A percentile compares a stretch with the other conserved stretches of the same genome.
These are phyloP conservation scores for Phycodurus eques DNA, from an alignment of 2,113 vertebrate species.

Conservation along the genomic window DNA sequence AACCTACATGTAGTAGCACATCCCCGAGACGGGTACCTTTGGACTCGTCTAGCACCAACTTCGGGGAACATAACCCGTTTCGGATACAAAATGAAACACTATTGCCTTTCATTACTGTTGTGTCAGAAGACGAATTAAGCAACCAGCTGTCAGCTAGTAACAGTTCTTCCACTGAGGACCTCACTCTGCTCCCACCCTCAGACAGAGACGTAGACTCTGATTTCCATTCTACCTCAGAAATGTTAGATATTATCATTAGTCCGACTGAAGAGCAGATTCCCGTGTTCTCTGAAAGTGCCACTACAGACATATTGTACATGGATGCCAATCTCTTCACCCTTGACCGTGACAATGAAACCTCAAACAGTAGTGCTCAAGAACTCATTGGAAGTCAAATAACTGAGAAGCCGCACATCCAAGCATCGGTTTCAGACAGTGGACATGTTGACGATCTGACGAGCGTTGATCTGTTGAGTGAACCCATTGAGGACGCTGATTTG, in stretches of 20 bases:
- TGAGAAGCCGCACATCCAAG: conserved; percentile 37
- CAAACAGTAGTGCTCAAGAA: conserved; percentile 28
- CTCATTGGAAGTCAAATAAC: conserved; percentile 52
- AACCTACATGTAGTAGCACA: conserved; percentile 49
- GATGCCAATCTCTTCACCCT: conserved; percentile 72
- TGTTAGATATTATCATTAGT: conserved; percentile 44
- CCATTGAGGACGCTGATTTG: conserved; percentile 63
- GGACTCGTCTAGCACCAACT: conserved; percentile 49
- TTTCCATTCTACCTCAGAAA: conserved; percentile 63
- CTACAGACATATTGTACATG: conserved; percentile 55
- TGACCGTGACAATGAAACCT: conserved; percentile 51
- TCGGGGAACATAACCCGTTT: conserved; percentile 38
- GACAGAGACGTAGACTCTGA: conserved; percentile 55
- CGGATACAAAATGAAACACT: conserved; percentile 61
- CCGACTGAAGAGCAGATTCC: conserved; percentile 48
- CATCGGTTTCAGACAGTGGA: conserved; percentile 37
- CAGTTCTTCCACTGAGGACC: conserved; percentile 63
- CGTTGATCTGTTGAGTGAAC: conserved; percentile 62
- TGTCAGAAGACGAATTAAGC: conserved; percentile 47
- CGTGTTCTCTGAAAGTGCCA: conserved; percentile 46
- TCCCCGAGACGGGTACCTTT: conserved; percentile 56
- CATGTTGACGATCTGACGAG: conserved; percentile 63
- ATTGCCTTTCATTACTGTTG: conserved; percentile 71
- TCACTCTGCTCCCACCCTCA: conserved; percentile 47
- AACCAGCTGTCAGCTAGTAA: conserved; percentile 43